phyloP scores from a whole-genome alignment of 2,113 vertebrate genomes.

The Peucedramus taeniatus region DNA sequence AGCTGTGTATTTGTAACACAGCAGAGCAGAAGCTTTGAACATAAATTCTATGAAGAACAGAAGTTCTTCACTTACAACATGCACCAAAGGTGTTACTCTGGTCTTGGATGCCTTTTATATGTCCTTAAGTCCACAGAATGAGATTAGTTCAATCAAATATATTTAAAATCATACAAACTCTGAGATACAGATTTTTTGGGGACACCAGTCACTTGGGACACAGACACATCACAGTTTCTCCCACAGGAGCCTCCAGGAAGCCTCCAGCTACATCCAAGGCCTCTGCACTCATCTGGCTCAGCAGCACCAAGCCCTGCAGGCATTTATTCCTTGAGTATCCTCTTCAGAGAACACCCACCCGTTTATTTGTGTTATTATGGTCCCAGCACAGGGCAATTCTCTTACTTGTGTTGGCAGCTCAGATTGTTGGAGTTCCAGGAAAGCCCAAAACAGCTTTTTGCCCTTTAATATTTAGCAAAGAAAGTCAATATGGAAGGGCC shows the following conservation, averaged over 20 bases:
- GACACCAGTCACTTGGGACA: rapidly evolving
- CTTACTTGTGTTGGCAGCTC: not conserved
- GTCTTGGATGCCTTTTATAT: not conserved
- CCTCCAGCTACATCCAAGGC: rapidly evolving
- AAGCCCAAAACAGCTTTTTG: not conserved
- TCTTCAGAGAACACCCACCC: not conserved
- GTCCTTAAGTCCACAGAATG: not conserved
- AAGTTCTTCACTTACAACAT: not conserved
- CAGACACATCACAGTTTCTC: rapidly evolving
- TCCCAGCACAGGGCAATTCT: not conserved
- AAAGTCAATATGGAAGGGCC: not conserved
- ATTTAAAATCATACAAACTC: not conserved
- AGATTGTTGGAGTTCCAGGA: not conserved
- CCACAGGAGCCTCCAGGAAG: not conserved
- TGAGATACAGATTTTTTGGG: not conserved
- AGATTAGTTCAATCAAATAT: not conserved
- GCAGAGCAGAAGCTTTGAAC: not conserved
- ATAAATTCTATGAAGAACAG: not conserved
- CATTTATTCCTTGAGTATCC: not conserved
- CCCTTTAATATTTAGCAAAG: slow-evolving; percentile 19
- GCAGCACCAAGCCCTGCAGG: not conserved
- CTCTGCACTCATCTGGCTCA: not conserved
- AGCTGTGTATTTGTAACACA: rapidly evolving
- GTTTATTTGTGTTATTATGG: not conserved
- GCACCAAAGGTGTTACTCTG: not conserved